Percentiles rank a stretch among this genome's conserved stretches.
phyloP scores from a whole-genome alignment of 2,888 invertebrate genomes.

The Dorcus parallelipipedus region DNA sequence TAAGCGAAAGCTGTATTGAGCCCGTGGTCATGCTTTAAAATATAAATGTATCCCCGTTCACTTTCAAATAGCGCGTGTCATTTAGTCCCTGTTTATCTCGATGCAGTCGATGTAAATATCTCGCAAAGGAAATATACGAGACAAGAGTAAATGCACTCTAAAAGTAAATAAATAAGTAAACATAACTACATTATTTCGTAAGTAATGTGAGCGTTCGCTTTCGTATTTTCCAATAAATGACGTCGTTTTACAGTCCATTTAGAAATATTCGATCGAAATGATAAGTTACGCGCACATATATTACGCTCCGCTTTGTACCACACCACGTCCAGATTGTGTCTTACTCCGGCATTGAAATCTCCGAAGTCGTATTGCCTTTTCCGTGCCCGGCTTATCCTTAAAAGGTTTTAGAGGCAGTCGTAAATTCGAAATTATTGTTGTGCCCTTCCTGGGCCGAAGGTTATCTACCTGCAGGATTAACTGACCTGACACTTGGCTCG shows the following conservation, averaged over 20 bases:
- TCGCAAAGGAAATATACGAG: too few species aligned
- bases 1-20: too few species aligned
- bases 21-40: too few species aligned
- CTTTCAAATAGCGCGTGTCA: too few species aligned
- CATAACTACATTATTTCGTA: background rate
- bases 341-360: background rate
- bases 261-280: constrained; percentile 1
- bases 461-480: constrained; percentile 12
- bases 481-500: constrained; percentile 1
- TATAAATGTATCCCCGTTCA: too few species aligned
- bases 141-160: too few species aligned
- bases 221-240: constrained; percentile 5
- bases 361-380: constrained; percentile 1
- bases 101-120: too few species aligned
- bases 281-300: background rate
- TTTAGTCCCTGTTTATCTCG: too few species aligned
- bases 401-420: constrained; percentile 6
- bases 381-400: constrained; percentile 1
- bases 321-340: background rate
- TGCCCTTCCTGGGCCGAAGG: constrained; percentile 3
- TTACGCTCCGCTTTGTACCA: background rate
- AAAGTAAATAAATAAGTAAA: background rate
- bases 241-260: constrained; percentile 5
- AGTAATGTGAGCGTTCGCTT: background rate
- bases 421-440: constrained; percentile 9